These are phyloP conservation scores for Archegozetes longisetosus DNA, from an alignment of 1,140 invertebrate species.

Conservation along the genomic window DNA sequence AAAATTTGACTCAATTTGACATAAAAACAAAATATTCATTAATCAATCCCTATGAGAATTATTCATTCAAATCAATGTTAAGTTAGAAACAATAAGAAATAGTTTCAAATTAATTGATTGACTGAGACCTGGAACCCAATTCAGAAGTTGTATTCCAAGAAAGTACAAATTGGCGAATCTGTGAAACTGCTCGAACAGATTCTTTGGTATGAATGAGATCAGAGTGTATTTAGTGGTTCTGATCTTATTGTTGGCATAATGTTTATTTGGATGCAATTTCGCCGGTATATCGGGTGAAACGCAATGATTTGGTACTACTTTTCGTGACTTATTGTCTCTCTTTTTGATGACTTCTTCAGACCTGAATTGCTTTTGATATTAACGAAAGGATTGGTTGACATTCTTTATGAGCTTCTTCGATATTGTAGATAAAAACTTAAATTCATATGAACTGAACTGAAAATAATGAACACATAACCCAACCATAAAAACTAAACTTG, in stretches of 20 bases:
- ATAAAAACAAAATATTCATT: too few species aligned
- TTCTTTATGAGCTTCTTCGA: background rate
- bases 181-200: slow-evolving; percentile 93
- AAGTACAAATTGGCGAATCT: slow-evolving; percentile 96
- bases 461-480: too few species aligned
- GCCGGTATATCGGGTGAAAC: slow-evolving; percentile 33
- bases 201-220: slow-evolving; percentile 86
- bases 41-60: too few species aligned
- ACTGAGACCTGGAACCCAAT: slow-evolving; percentile 59
- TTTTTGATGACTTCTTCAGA: too few species aligned
- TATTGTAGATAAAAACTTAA: background rate
- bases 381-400: too few species aligned
- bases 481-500: too few species aligned
- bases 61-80: too few species aligned
- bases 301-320: slow-evolving; percentile 28
- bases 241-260: slow-evolving; percentile 56
- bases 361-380: too few species aligned
- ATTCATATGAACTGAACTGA: too few species aligned
- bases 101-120: background rate
- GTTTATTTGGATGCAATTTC: slow-evolving; percentile 65
- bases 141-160: slow-evolving; percentile 84
- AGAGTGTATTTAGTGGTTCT: slow-evolving; percentile 91
- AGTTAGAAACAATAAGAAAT: slow-evolving; percentile 73
- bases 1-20: too few species aligned
- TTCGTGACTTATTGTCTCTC: slow-evolving; percentile 18